Base-by-base conservation (phyloP, 2,888 invertebrate genomes). In the Latheticus oryzae region DNA sequence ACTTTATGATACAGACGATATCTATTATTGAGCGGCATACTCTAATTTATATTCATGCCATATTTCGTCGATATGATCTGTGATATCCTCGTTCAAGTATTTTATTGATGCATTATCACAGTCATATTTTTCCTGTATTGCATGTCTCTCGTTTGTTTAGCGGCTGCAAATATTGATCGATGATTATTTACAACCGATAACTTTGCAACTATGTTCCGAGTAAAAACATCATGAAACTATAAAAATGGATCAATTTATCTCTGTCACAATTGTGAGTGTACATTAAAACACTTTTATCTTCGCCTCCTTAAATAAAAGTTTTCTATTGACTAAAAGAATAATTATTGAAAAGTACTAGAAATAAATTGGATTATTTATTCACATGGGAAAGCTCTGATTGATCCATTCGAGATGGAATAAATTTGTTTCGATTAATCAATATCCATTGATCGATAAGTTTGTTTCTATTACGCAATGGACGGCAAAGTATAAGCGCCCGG, bases 91-190 rank as follows among this genome's bases (percentile, higher is more conserved):
- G 56, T 63, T 57, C 52, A 57, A 58, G 50, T 61, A 60, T 58
- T 63, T 63, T 61, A 63, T 63, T 61, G 55, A 57, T 52, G 58
- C 58, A 63, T 63, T 63, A 63, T 63, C 61, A 58, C 59, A 35
- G 57, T 59, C 63, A 63, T 63, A 63, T 63, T 63, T 62, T 61
- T 48, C 58, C 58, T 33, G 57, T 59, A 61, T 61, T 57, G 61
- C 56, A 50, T 51, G 50, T 51, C 55, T 32, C 33, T 52, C 55
- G 58, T 58, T 63, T 63, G 53, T 63, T 63, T 59, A 61, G 60
- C 54, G 61, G 60, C 45, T 55, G 54, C 63, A 63, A 63, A 63
- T 61, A 63, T 63, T 63, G 63, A 63, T 63, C 57, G 38, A 53
- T 53, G 58, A 42, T 53, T 58, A 58, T 58, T 58, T 58, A 58